phyloP scores from a whole-genome alignment of 2,113 vertebrate genomes.

The Nerophis ophidion region DNA sequence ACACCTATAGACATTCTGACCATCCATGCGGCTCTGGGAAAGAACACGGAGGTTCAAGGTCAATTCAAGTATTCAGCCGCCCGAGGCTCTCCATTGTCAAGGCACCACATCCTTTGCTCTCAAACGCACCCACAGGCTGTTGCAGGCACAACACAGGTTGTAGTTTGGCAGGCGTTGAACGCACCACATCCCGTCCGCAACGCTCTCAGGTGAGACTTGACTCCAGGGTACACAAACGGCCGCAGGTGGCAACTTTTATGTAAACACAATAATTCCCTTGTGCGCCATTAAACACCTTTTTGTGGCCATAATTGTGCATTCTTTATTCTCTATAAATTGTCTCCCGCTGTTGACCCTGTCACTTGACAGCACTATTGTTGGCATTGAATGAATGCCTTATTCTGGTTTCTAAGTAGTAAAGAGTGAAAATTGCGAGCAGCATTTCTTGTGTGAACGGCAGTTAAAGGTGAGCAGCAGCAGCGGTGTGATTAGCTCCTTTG shows the following conservation, averaged over 20 bases:
- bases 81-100: slow-evolving; percentile 58
- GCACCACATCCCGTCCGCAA: slow-evolving; percentile 33
- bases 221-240: slow-evolving; percentile 29
- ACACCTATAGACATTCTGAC: slow-evolving; percentile 38
- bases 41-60: slow-evolving; percentile 67
- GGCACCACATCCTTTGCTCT: slow-evolving; percentile 48
- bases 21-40: slow-evolving; percentile 62
- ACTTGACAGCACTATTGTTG: slow-evolving; percentile 13
- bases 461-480: slow-evolving; percentile 53
- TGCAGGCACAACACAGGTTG: slow-evolving; percentile 26
- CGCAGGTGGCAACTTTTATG: slow-evolving; percentile 28
- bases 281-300: slow-evolving; percentile 2
- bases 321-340: not conserved
- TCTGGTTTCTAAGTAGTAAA: slow-evolving; percentile 19
- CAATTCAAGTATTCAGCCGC: slow-evolving; percentile 65
- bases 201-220: slow-evolving; percentile 48
- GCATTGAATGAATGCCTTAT: slow-evolving; percentile 3
- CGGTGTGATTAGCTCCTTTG: slow-evolving; percentile 85
- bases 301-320: slow-evolving; percentile 2
- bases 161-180: slow-evolving; percentile 20
- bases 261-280: slow-evolving; percentile 27
- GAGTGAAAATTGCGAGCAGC: slow-evolving; percentile 1
- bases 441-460: slow-evolving; percentile 38
- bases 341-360: slow-evolving; percentile 1
- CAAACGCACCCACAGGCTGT: slow-evolving; percentile 36